Base-by-base conservation (phyloP, 2,888 invertebrate genomes). In the Scaptomyza caliginosa region DNA sequence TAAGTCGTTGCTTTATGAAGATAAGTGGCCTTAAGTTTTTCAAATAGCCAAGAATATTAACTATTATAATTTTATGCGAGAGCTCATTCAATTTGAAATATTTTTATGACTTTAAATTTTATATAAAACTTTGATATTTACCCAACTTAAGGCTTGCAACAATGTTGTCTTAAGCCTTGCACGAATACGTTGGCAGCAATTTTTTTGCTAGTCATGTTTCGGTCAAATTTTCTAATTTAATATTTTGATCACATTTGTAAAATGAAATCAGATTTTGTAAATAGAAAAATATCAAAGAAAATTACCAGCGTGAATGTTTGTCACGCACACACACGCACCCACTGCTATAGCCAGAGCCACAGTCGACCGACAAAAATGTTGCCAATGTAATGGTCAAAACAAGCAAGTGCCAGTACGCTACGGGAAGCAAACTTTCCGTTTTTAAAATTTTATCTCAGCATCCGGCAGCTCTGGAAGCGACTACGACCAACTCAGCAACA, bases 361-460 rank as follows among this genome's bases (percentile, higher is more conserved):
- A 36, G n/a, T 23, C 40, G 30, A 58, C 52, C 79, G 52, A 68
- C 77, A 77, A 67, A 74, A 69, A 80, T 70, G 78, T 80, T 77
- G 80, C 83, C 78, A 78, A 70, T 74, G 68, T 77, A 80, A 81
- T 82, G 80, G 70, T 70, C 83, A 74, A 80, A 77, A 76, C 76
- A 80, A 80, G 71, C 58, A 46, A 72, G 65, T 56, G 56, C 56
- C 52, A 66, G 68, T 16, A 30, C 67, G 62, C 68, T 49, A 64
- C 72, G 69, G 84, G 77, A 82, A 83, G 77, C 74, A 66, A 68
- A 68, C 74, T 80, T 81, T 77, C 83, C 78, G 83, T 78, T 82
- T 78, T 68, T 52, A 52, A 78, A 70, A 74, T 81, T 77, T 72
- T 82, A 82, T 82, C 81, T 81, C 51, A 49, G 39, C 63, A 68